Base-by-base conservation (phyloP, 2,113 vertebrate genomes). In the Chitala chitala region DNA sequence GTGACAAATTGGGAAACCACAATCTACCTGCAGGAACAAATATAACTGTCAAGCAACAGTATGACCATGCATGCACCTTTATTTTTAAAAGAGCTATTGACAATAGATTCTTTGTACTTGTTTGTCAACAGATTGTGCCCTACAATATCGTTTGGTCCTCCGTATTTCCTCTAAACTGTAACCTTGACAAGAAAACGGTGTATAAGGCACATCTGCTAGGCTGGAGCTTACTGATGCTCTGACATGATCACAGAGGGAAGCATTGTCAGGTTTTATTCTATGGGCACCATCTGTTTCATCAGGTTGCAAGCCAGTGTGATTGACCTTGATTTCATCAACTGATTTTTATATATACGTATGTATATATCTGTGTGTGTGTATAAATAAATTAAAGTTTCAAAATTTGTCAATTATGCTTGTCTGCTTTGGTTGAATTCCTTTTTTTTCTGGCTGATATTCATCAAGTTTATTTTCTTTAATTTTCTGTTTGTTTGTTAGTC, bases 201-300 rank as follows among this genome's bases (percentile, higher is more conserved):
- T 84, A 74, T 78, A 75, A 83, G 81, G 82, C 87, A 87, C 89
- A 86, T 87, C 86, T 92, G 90, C 90, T 87, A 87, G 86, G 81
- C 85, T 84, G 80, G 85, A 89, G 87, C 89, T 61, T 58, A 69
- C 86, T 86, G 87, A 89, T 90, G 86, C 90, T 88, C 88, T 81
- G 87, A 87, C 86, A 87, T 85, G 86, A 84, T 80, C 87, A 80
- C 78, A 88, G 82, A 82, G 83, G 90, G 84, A 88, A 81, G 83
- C 83, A 84, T 89, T 90, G 90, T 91, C 90, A 89, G 89, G 90
- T 89, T 88, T 88, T 89, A 91, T 91, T 92, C 92, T 91, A 91
- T 91, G 91, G 87, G 92, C 91, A 93, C 92, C 93, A 97, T 91
- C 90, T 94, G 91, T 96, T 96, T 92, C 89, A 90, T 93, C 92